A percentile compares a stretch with the other conserved stretches of the same genome.
Evolutionary conservation across 2,113 vertebrate species (phyloP).

Genomic region (Forbesichthys agassizii): DNA sequence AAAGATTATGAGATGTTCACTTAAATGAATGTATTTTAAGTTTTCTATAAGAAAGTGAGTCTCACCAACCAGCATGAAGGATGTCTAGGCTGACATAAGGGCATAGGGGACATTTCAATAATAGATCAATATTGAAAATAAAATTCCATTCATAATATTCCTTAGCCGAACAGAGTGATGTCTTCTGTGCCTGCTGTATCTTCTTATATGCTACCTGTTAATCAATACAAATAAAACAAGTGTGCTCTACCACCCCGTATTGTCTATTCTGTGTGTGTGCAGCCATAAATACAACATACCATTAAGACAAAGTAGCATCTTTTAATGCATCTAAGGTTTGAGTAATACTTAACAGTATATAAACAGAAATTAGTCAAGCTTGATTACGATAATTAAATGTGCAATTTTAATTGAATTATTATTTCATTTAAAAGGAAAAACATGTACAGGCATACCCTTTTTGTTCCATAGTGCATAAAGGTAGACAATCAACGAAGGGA

Average conservation of each 20-base stretch:
- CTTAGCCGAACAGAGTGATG: constrained; percentile 63
- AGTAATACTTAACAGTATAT: background rate
- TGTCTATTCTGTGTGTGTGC: background rate
- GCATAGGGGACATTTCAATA: constrained; percentile 31
- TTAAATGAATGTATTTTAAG: constrained; percentile 46
- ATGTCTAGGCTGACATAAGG: constrained; percentile 9
- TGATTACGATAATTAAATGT: too few relatives aligned
- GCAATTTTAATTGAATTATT: too few relatives aligned
- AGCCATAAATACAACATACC: background rate
- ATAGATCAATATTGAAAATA: constrained; percentile 13
- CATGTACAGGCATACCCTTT: too few relatives aligned
- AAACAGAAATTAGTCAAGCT: too few relatives aligned
- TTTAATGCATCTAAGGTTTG: background rate
- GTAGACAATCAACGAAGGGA: too few relatives aligned
- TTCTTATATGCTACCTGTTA: constrained; percentile 64
- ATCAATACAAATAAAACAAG: constrained; percentile 64
- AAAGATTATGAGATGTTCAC: constrained; percentile 51
- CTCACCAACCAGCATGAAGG: constrained; percentile 49
- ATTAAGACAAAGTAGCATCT: background rate
- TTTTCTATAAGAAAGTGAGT: constrained; percentile 52
- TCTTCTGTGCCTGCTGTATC: constrained; percentile 72
- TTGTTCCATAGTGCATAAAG: background rate
- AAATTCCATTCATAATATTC: constrained; percentile 49
- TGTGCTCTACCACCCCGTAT: constrained; percentile 19
- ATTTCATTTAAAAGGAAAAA: too few relatives aligned